Evolutionary conservation across 2,888 invertebrate genomes (phyloP), one percentile per base, ranked within the genome.

Genomic region (Capitulum mitella): DNA sequence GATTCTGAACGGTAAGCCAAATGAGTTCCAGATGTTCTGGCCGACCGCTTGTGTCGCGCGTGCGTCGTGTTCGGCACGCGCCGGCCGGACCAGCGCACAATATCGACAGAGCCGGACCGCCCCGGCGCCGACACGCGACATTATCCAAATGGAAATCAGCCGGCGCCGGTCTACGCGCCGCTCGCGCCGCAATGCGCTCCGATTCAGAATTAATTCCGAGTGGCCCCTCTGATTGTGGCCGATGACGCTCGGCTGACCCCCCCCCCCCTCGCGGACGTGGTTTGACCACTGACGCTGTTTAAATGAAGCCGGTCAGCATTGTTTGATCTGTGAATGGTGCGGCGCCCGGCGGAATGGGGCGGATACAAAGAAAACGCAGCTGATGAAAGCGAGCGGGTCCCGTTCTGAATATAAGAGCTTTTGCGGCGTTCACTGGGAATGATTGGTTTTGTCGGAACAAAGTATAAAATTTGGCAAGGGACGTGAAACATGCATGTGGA

Each of bases 101-200:
- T 58, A 58, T n/a, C n/a, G 58, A 26, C 58, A 12, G 51, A n/a
- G 58, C 29, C 29, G 58, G n/a, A 3, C 12, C 29, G n/a, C 14
- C 58, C n/a, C 29, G n/a, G 54, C 22, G 14, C 22, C 58, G 58
- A 3, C 58, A 58, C 26, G 58, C 58, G 29, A 29, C 58, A 58
- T 58, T 58, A 58, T 29, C 58, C 26, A 58, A 58, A 58, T 58
- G 58, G 58, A 58, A 58, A 58, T 58, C 58, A n/a, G n/a, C 58
- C 8, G 58, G n/a, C 1, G 58, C 14, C n/a, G 3, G 58, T 5
- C 6, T 1, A 26, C 58, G 58, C 58, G 3, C n/a, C 29, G 58
- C 58, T 29, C n/a, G 10, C 58, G 29, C n/a, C 2, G 3, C 64
- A 16, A 34, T 64, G 34, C 14, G 16, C 2, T 16, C 14, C 34